Conservation (phyloP, 2,113 vertebrate genomes). For the Cebidichthys violaceus region DNA sequence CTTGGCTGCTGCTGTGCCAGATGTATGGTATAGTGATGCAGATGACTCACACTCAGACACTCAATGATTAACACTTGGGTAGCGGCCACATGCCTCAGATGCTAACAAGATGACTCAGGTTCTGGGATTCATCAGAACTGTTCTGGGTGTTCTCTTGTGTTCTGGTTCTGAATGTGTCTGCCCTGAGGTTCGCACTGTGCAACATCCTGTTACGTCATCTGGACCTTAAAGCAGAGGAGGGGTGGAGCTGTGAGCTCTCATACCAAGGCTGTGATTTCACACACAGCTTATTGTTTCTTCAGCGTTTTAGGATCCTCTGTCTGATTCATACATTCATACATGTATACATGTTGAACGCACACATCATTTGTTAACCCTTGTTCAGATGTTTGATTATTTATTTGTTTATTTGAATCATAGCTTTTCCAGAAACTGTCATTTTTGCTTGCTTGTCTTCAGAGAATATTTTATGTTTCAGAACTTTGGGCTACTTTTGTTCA, state of each 20-base stretch:
- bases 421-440: not conserved
- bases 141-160: not conserved
- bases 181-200: not conserved
- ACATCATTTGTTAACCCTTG: not conserved
- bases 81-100: constrained; percentile 15
- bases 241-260: not conserved
- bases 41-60: constrained; percentile 25
- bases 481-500: not conserved
- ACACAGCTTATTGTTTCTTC: not conserved
- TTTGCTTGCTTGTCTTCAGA: not conserved
- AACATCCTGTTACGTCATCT: not conserved
- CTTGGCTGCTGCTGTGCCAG: not conserved
- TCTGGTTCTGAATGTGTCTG: not conserved
- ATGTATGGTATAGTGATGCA: constrained; percentile 13
- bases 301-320: not conserved
- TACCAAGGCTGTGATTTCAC: not conserved
- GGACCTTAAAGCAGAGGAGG: not conserved
- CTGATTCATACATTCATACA: no score
- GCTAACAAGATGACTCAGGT: constrained; percentile 23
- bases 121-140: not conserved
- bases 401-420: not conserved
- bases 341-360: not conserved
- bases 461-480: not conserved
- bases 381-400: not conserved
- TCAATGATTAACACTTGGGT: constrained; percentile 10